Percentiles rank a stretch among this genome's conserved stretches.
These are phyloP conservation scores for Ectemnius cavifrons DNA, from an alignment of 2,888 invertebrate species.

Conservation along the genomic window DNA sequence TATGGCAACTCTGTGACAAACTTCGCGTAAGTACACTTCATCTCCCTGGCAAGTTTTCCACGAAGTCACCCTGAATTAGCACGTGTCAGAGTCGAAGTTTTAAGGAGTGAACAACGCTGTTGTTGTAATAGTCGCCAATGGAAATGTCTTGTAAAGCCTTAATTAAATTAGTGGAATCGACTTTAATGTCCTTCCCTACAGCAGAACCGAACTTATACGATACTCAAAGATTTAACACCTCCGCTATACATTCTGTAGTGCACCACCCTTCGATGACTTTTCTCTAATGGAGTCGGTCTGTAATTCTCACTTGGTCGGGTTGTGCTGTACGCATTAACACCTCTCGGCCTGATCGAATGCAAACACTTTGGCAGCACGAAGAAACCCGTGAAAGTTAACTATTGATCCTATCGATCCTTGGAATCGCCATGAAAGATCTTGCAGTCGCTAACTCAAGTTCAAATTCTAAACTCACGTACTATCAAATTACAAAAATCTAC, in stretches of 20 bases:
- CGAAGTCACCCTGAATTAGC: slow-evolving; percentile 38
- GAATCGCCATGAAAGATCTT: slow-evolving; percentile 31
- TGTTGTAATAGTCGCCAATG: slow-evolving; percentile 46
- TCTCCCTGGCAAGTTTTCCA: too few relatives aligned
- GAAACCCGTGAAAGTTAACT: slow-evolving; percentile 49
- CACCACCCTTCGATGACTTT: slow-evolving; percentile 56
- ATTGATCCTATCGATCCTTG: slow-evolving; percentile 56
- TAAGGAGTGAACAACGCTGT: slow-evolving; percentile 25
- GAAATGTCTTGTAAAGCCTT: slow-evolving; percentile 58
- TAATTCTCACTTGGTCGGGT: slow-evolving; percentile 66
- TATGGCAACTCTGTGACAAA: slow-evolving; percentile 67
- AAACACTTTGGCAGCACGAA: slow-evolving; percentile 58
- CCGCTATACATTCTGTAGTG: slow-evolving; percentile 31
- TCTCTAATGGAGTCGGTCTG: slow-evolving; percentile 52
- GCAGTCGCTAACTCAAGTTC: slow-evolving; percentile 46
- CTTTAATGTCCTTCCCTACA: slow-evolving; percentile 32
- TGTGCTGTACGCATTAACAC: slow-evolving; percentile 66
- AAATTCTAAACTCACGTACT: slow-evolving; percentile 29
- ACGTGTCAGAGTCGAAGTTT: slow-evolving; percentile 26
- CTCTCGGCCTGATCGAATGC: slow-evolving; percentile 65
- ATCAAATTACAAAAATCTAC: slow-evolving; percentile 3
- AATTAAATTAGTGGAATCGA: slow-evolving; percentile 63
- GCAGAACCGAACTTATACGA: slow-evolving; percentile 48
- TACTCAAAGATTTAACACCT: slow-evolving; percentile 52
- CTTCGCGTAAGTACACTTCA: slow-evolving; percentile 60